phyloP scores from a whole-genome alignment of 2,888 invertebrate genomes.

The Tryphoninae sp. region DNA sequence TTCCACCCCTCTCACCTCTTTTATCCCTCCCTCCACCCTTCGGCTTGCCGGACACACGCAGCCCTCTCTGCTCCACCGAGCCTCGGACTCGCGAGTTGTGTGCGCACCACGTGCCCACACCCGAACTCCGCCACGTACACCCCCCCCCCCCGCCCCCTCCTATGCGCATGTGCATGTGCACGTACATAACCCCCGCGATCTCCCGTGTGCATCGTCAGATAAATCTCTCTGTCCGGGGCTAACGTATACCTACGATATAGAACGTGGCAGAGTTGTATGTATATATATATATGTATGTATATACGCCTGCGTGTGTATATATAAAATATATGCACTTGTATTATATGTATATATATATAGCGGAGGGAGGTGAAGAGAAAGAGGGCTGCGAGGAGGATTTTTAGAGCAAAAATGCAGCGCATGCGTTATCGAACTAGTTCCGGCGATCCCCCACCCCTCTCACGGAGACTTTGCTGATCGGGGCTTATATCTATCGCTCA shows the following conservation, averaged over 20 bases:
- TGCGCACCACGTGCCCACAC: conserved; percentile 45
- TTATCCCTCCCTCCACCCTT: conserved; percentile 30
- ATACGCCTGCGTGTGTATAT: background rate
- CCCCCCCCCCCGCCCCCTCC: conserved; percentile 16
- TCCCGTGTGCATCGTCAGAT: conserved; percentile 77
- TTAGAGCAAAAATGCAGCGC: conserved; percentile 56
- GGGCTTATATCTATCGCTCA: conserved; percentile 61
- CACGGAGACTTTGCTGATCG: conserved; percentile 61
- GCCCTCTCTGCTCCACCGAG: conserved; percentile 38
- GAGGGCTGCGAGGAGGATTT: conserved; percentile 54
- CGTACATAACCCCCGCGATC: conserved; percentile 72
- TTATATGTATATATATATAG: conserved; percentile 4
- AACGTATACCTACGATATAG: conserved; percentile 72
- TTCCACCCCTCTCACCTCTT: conserved; percentile 10
- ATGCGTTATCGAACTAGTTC: conserved; percentile 55
- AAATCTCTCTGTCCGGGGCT: conserved; percentile 77
- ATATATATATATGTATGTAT: conserved; percentile 1
- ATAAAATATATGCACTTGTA: conserved; percentile 29
- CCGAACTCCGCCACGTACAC: background rate
- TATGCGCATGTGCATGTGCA: conserved; percentile 64
- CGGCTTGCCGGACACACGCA: conserved; percentile 53
- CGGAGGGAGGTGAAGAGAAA: conserved; percentile 46
- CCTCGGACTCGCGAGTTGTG: conserved; percentile 56
- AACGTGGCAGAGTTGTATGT: conserved; percentile 52
- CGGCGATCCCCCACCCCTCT: conserved; percentile 42